phyloP scores from a whole-genome alignment of 2,888 invertebrate genomes.

The Bruchidius siliquastri region DNA sequence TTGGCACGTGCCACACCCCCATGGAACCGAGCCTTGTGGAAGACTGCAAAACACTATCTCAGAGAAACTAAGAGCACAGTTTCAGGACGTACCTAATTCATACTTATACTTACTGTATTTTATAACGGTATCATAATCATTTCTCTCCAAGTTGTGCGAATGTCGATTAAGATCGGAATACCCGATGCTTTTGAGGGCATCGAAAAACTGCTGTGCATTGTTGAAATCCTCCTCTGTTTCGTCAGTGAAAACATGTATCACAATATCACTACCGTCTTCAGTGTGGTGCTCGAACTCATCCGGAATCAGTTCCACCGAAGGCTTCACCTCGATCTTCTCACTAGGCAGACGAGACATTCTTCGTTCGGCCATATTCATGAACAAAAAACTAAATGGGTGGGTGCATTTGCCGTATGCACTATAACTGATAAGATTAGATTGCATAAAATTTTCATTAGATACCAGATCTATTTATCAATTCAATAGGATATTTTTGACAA shows the following conservation, averaged over 20 bases:
- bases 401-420: background rate
- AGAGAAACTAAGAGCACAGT: too few species aligned
- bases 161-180: constrained; percentile 23
- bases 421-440: background rate
- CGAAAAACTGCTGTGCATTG: constrained; percentile 18
- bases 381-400: background rate
- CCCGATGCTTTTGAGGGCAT: constrained; percentile 19
- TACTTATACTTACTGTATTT: constrained; percentile 24
- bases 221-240: constrained; percentile 13
- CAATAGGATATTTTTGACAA: background rate
- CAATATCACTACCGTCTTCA: constrained; percentile 13
- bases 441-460: background rate
- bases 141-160: constrained; percentile 18
- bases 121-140: constrained; percentile 18
- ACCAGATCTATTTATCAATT: background rate
- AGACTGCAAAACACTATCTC: too few species aligned
- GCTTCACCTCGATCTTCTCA: constrained; percentile 33
- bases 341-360: constrained; percentile 4
- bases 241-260: constrained; percentile 22
- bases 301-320: constrained; percentile 39
- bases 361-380: background rate
- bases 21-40: too few species aligned
- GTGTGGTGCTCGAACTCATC: constrained; percentile 38
- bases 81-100: too few species aligned
- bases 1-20: too few species aligned